phyloP scores from a whole-genome alignment of 2,888 invertebrate species.

The Willowsia nigromaculata region DNA sequence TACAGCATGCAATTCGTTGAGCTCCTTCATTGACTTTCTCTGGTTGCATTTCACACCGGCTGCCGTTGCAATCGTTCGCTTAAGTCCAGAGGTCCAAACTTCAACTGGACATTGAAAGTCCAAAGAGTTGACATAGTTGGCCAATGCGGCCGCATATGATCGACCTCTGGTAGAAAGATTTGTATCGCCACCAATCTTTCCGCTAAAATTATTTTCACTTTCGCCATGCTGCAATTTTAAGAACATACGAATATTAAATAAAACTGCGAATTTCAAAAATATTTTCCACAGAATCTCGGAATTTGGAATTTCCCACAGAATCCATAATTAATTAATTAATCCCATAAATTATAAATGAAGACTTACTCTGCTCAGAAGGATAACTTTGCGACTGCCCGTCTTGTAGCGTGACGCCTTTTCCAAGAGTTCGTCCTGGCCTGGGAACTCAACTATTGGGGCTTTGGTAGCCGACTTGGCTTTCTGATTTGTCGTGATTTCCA shows the following conservation, averaged over 20 bases:
- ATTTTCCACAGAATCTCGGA: too few relatives aligned
- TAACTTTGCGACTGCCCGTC: conserved; percentile 39
- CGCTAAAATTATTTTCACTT: conserved; percentile 93
- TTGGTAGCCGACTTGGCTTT: not conserved
- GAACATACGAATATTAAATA: too few relatives aligned
- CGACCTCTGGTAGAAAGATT: conserved; percentile 90
- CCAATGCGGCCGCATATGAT: conserved; percentile 88
- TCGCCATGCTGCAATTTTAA: conserved; percentile 89
- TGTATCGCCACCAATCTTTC: conserved; percentile 95
- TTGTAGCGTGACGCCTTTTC: conserved; percentile 23
- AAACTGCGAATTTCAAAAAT: too few relatives aligned
- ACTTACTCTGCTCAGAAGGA: conserved; percentile 62
- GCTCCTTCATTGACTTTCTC: conserved; percentile 88
- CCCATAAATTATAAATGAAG: too few relatives aligned
- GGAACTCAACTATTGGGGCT: not conserved
- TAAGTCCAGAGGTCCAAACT: conserved; percentile 94
- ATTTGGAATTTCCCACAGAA: not conserved
- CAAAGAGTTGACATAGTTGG: conserved; percentile 86
- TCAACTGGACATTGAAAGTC: conserved; percentile 87
- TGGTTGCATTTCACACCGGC: conserved; percentile 83
- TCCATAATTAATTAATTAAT: not conserved
- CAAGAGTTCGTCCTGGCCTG: not conserved
- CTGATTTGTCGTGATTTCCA: not conserved
- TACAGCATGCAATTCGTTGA: conserved; percentile 96
- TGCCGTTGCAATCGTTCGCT: conserved; percentile 94